Evolutionary conservation across 2,888 invertebrate genomes (phyloP).

Genomic region (Tipula lateralis): DNA sequence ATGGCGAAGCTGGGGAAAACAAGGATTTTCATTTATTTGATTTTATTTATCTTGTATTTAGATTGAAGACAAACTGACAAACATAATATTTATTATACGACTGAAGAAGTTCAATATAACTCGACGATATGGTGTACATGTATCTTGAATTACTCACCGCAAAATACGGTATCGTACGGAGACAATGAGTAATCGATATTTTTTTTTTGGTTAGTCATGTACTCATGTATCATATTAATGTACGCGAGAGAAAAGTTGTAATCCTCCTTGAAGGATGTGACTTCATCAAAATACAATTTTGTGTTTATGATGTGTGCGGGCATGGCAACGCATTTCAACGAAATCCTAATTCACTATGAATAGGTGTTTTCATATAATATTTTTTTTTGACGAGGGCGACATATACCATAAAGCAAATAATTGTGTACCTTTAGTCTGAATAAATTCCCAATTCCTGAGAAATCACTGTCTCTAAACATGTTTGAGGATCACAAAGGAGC

Average conservation of each 20-base stretch:
- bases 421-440: not conserved
- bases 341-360: not conserved
- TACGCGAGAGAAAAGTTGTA: not conserved
- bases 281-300: not conserved
- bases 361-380: not conserved
- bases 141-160: not conserved
- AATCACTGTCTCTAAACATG: too few species aligned
- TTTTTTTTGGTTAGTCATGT: not conserved
- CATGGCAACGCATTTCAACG: not conserved
- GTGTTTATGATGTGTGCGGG: not conserved
- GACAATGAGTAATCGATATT: not conserved
- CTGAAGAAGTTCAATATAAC: not conserved
- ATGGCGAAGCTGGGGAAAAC: not conserved
- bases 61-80: slow-evolving; percentile 1
- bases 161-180: not conserved
- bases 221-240: not conserved
- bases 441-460: too few species aligned
- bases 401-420: too few species aligned
- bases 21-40: not conserved
- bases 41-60: not conserved
- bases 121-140: not conserved
- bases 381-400: not conserved
- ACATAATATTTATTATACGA: not conserved
- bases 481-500: too few species aligned
- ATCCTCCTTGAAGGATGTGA: not conserved